Percentiles rank a stretch among this genome's conserved stretches.
Evolutionary conservation across 2,113 vertebrate genomes (phyloP).

Genomic region (Larimichthys crocea): DNA sequence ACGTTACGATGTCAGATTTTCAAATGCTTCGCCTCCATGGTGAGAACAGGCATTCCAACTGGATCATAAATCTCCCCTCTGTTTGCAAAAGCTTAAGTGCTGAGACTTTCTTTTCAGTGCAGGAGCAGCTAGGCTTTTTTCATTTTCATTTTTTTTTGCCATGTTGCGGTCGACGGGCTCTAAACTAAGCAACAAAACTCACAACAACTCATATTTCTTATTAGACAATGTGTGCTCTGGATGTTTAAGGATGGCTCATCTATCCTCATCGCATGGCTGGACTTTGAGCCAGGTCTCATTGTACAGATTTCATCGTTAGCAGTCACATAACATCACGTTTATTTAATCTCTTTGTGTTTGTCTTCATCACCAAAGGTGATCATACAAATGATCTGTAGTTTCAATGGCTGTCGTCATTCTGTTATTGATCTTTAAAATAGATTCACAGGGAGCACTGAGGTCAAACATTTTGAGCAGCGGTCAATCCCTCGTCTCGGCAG

Average conservation of each 20-base stretch:
- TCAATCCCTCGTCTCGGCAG: constrained; percentile 1
- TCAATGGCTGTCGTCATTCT: background rate
- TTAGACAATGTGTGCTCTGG: background rate
- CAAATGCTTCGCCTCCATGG: background rate
- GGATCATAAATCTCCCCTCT: background rate
- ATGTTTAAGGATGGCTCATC: background rate
- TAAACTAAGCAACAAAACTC: background rate
- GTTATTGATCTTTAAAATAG: constrained; percentile 32
- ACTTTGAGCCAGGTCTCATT: background rate
- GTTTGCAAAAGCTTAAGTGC: background rate
- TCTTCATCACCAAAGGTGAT: background rate
- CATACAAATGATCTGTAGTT: background rate
- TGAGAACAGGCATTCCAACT: background rate
- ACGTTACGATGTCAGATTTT: background rate
- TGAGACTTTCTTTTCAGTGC: background rate
- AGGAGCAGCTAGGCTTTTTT: background rate
- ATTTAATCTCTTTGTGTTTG: background rate
- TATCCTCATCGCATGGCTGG: background rate
- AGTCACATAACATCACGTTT: background rate
- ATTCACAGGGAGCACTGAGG: background rate
- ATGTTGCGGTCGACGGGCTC: background rate
- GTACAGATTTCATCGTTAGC: background rate
- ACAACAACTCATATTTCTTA: background rate
- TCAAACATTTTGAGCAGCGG: constrained; percentile 1
- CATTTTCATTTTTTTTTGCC: background rate